Evolutionary conservation across 2,113 vertebrate species (phyloP).

Genomic region (Centropristis striata): DNA sequence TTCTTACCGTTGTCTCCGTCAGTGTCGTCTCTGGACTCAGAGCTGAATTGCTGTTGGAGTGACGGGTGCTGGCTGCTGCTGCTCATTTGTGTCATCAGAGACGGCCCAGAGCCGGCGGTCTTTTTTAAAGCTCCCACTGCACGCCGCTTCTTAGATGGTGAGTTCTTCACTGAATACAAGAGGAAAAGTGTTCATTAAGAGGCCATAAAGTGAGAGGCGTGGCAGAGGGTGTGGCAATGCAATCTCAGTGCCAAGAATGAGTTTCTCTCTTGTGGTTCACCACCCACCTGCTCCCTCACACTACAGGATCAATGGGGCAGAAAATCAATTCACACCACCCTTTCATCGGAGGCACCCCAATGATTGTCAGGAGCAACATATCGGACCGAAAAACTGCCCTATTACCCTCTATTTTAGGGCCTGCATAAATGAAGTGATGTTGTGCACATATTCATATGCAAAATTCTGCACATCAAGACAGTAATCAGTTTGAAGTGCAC

Average conservation of each 20-base stretch:
- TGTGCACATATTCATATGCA: too few relatives aligned
- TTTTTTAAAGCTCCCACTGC: constrained; percentile 81
- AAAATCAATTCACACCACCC: too few relatives aligned
- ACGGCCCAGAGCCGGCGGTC: constrained; percentile 54
- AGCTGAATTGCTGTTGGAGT: constrained; percentile 55
- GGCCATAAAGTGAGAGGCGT: background rate
- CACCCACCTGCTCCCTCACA: background rate
- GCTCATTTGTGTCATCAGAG: constrained; percentile 53
- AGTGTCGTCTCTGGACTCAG: constrained; percentile 72
- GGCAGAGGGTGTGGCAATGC: background rate
- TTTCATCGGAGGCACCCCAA: too few relatives aligned
- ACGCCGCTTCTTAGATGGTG: constrained; percentile 93
- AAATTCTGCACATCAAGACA: too few relatives aligned
- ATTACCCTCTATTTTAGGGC: too few relatives aligned
- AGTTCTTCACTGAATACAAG: constrained; percentile 86
- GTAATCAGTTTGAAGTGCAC: too few relatives aligned
- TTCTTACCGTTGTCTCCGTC: constrained; percentile 87
- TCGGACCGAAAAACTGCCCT: too few relatives aligned
- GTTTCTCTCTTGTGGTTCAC: background rate
- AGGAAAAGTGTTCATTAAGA: constrained; percentile 18
- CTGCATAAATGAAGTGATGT: too few relatives aligned
- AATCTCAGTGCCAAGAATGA: background rate
- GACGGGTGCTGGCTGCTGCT: constrained; percentile 40
- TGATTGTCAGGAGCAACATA: too few relatives aligned
- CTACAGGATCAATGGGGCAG: too few relatives aligned